Evolutionary conservation across 1,140 invertebrate species (phyloP), one percentile per base, ranked within the genome.

Genomic region (Dreissena polymorpha): DNA sequence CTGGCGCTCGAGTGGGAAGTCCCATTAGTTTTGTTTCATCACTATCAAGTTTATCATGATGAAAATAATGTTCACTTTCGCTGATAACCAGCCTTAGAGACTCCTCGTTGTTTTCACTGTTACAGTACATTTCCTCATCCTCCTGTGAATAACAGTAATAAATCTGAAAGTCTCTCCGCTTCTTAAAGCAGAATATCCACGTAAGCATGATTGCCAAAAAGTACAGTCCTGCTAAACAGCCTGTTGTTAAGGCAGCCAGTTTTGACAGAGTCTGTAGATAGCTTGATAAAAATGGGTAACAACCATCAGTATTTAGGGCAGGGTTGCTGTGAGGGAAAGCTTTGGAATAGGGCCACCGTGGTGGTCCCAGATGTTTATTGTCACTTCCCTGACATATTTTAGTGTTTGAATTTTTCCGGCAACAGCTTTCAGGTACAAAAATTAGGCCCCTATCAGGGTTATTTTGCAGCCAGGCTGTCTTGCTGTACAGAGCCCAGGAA

Each of bases 341-440:
- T 29, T 50, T 50, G 23, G 63, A 53, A 27, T 51, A 57, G 21
- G 72, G 72, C 21, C 67, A 73, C 27, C 68, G 53, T 63, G 81
- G 81, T 12, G 81, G 81, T 29, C 81, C 81, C 21, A 83, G 49
- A 29, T 76, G 60, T 23, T 69, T 50, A 68, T 53, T 72, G 53
- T 83, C 81, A n/a, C 81, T 57, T 29, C 81, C 73, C 49, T 83
- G 81, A 60, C 81, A 83, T 10, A 83, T 64, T 39, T 23, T 21
- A 25, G 69, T 83, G 67, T 83, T 71, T 23, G 39, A 23, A 77
- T 83, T 76, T 53, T 83, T 77, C 21, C 71, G 55, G 57, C 81
- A 83, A 67, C 81, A 83, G 25, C 81, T 83, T 53, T 83, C 74
- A 51, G 81, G 81, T 51, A 83, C 81, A 70, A 76, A 83, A 12